Conservation (phyloP, 1,140 invertebrate species). For the Pseudomyrmex concolor region DNA sequence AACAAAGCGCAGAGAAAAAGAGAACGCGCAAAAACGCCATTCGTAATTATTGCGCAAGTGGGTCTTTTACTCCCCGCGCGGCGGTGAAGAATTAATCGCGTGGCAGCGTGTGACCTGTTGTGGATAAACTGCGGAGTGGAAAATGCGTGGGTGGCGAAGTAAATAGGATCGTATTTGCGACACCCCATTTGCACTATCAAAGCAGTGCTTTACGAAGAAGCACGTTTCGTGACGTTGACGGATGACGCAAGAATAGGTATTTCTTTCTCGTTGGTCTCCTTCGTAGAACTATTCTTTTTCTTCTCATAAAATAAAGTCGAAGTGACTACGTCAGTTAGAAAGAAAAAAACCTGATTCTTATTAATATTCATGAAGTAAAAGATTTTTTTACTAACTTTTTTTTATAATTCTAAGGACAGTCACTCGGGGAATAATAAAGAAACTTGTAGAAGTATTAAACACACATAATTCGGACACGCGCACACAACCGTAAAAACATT, state of each 20-base stretch:
- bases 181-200: constrained; percentile 47
- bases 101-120: constrained; percentile 9
- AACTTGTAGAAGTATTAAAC: background rate
- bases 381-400: background rate
- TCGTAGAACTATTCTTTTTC: constrained; percentile 24
- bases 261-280: constrained; percentile 61
- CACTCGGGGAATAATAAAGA: no score
- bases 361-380: constrained; percentile 41
- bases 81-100: constrained; percentile 37
- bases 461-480: background rate
- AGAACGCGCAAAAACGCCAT: background rate
- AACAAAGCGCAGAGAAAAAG: background rate
- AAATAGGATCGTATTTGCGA: constrained; percentile 70
- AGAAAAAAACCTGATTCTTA: constrained; percentile 45
- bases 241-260: constrained; percentile 67
- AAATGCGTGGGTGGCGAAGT: constrained; percentile 71
- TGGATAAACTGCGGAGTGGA: constrained; percentile 62
- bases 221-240: constrained; percentile 63
- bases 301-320: constrained; percentile 55
- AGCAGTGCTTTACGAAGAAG: constrained; percentile 53
- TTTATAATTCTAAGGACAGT: background rate
- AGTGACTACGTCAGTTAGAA: background rate
- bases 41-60: constrained; percentile 20
- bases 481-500: background rate
- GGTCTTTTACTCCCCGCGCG: constrained; percentile 18